These are phyloP conservation scores for Suricata suricatta DNA, from an alignment of 2,113 vertebrate species.

Conservation along the genomic window DNA sequence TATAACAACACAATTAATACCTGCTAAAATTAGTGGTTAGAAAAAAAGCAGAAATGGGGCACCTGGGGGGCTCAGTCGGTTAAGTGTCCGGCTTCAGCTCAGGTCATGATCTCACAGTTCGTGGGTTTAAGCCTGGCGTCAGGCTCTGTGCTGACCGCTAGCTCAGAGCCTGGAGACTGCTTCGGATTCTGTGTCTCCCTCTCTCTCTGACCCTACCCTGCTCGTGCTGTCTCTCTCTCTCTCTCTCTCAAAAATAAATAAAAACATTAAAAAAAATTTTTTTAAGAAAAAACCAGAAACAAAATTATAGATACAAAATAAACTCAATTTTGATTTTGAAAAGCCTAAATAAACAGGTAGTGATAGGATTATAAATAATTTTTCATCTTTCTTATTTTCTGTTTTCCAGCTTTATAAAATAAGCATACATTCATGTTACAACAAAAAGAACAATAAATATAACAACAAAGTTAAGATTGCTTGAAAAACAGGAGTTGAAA, in stretches of 20 bases:
- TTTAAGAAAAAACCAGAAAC: neutral
- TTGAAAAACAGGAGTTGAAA: slow-evolving; percentile 2
- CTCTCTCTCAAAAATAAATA: too few relatives aligned
- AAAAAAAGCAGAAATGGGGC: neutral
- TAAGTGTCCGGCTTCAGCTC: too few relatives aligned
- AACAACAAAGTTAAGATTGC: neutral
- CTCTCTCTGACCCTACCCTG: too few relatives aligned
- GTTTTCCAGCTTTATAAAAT: slow-evolving; percentile 36
- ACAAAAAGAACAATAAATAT: neutral
- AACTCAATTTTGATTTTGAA: slow-evolving; percentile 35
- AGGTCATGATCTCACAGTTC: too few relatives aligned
- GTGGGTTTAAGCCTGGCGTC: too few relatives aligned
- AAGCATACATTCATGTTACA: neutral
- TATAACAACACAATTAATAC: neutral
- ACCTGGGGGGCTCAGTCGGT: too few relatives aligned
- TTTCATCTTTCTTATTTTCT: slow-evolving; percentile 51
- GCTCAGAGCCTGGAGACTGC: too few relatives aligned
- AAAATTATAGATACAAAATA: slow-evolving; percentile 36
- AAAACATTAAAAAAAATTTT: neutral
- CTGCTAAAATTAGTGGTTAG: neutral
- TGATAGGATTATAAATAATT: neutral
- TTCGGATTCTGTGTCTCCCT: too few relatives aligned
- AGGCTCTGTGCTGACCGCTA: too few relatives aligned
- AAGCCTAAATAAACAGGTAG: neutral
- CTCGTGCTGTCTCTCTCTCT: too few relatives aligned